A percentile compares a stretch with the other conserved stretches of the same genome.
These are phyloP conservation scores for Cynodonichthys magdalenae DNA, from an alignment of 2,797 vertebrate species.

Conservation along the genomic window DNA sequence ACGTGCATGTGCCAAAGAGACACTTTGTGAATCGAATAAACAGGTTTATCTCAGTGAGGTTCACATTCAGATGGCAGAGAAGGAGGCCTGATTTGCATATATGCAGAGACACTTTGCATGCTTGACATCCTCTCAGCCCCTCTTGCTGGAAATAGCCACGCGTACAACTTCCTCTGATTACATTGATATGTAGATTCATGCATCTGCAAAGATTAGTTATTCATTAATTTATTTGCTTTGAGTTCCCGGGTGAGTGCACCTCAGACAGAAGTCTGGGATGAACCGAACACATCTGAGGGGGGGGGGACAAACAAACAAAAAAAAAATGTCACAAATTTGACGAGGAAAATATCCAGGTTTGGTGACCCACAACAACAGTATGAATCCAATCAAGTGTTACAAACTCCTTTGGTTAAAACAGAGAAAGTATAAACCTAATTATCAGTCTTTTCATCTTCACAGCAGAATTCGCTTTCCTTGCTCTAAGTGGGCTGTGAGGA, in stretches of 20 bases:
- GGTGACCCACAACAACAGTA: slow-evolving; percentile 51
- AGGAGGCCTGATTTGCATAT: slow-evolving; percentile 74
- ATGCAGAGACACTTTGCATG: slow-evolving; percentile 78
- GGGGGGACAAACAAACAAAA: background rate
- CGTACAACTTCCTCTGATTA: slow-evolving; percentile 80
- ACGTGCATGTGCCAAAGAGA: slow-evolving; percentile 32
- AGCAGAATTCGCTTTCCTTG: slow-evolving; percentile 58
- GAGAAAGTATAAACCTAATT: slow-evolving; percentile 62
- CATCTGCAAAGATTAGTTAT: slow-evolving; percentile 80
- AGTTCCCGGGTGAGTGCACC: slow-evolving; percentile 71
- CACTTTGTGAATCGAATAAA: slow-evolving; percentile 46
- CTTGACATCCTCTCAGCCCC: slow-evolving; percentile 80
- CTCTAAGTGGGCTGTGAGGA: slow-evolving; percentile 62
- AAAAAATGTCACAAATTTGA: slow-evolving; percentile 55
- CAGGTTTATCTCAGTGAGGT: slow-evolving; percentile 62
- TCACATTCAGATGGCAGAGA: slow-evolving; percentile 67
- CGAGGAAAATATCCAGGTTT: slow-evolving; percentile 48
- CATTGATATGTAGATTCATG: slow-evolving; percentile 83
- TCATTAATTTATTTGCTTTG: slow-evolving; percentile 80
- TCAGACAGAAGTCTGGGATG: slow-evolving; percentile 72
- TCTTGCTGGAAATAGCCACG: slow-evolving; percentile 77
- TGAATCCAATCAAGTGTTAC: slow-evolving; percentile 31
- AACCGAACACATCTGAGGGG: slow-evolving; percentile 50
- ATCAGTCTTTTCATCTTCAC: slow-evolving; percentile 69
- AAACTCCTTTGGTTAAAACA: slow-evolving; percentile 59